Evolutionary conservation across 2,888 invertebrate species (phyloP).

Genomic region (Amiota communis): DNA sequence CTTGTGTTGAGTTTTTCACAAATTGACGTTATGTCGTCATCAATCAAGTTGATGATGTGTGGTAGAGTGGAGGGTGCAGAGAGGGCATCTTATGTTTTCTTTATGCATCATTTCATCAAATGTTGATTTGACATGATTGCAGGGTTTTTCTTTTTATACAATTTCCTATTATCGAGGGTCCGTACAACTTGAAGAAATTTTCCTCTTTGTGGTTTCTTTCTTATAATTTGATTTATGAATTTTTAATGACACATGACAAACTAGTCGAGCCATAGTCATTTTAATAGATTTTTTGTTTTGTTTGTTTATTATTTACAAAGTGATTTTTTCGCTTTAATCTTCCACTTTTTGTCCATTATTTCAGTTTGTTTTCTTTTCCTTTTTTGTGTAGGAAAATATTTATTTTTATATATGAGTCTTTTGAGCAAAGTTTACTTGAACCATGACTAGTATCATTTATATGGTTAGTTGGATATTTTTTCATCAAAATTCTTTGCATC

Average conservation of each 20-base stretch:
- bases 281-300: background rate
- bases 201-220: slow-evolving; percentile 9
- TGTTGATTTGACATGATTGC: slow-evolving; percentile 44
- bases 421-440: no score
- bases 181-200: slow-evolving; percentile 19
- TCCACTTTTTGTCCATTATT: no score
- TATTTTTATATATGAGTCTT: no score
- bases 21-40: slow-evolving; percentile 66
- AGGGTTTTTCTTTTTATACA: slow-evolving; percentile 43
- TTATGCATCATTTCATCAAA: slow-evolving; percentile 46
- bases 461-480: no score
- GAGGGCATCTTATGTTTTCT: slow-evolving; percentile 33
- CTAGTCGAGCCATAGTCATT: background rate
- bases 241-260: slow-evolving; percentile 59
- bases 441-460: no score
- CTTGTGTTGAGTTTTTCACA: slow-evolving; percentile 40
- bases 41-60: slow-evolving; percentile 48
- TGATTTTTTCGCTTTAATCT: no score
- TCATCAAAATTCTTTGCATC: no score
- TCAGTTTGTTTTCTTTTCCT: no score
- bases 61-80: slow-evolving; percentile 34
- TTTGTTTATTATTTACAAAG: background rate
- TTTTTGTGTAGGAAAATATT: no score
- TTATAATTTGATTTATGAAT: slow-evolving; percentile 58
- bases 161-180: background rate